Evolutionary conservation across 2,797 vertebrate species (phyloP).

Genomic region (Labeo calbasu): DNA sequence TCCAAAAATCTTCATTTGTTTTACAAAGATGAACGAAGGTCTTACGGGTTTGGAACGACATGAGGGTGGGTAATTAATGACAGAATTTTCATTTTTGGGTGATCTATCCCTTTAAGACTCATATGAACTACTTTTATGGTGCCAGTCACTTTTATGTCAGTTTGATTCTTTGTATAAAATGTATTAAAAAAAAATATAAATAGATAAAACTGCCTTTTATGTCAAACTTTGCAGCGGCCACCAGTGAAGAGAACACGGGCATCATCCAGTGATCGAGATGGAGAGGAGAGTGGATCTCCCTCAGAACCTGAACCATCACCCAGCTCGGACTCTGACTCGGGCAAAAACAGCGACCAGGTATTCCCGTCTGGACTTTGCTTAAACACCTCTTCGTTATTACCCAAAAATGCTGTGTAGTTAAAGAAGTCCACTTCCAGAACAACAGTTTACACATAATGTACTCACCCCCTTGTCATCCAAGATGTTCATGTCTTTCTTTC

Average conservation of each 20-base stretch:
- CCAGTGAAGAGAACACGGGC: constrained; percentile 84
- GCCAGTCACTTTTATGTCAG: neutral
- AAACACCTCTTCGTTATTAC: neutral
- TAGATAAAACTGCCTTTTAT: neutral
- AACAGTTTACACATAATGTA: too few relatives aligned
- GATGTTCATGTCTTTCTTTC: too few relatives aligned
- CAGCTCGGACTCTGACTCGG: constrained; percentile 87
- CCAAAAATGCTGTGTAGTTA: neutral
- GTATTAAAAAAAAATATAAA: neutral
- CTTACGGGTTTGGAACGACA: too few relatives aligned
- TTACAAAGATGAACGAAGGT: too few relatives aligned
- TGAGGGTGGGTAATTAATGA: neutral
- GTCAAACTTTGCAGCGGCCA: constrained; percentile 64
- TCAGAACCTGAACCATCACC: constrained; percentile 91
- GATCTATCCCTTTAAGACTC: neutral
- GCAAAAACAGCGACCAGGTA: constrained; percentile 96
- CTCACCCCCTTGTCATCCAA: too few relatives aligned
- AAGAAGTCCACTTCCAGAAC: too few relatives aligned
- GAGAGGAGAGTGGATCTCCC: constrained; percentile 84
- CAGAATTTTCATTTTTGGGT: too few relatives aligned
- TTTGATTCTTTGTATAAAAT: neutral
- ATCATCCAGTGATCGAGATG: constrained; percentile 86
- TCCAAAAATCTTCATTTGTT: too few relatives aligned
- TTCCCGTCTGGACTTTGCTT: neutral
- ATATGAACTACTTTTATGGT: neutral